Base-by-base conservation (phyloP, 1,140 invertebrate genomes). In the Leptinotarsa texana region DNA sequence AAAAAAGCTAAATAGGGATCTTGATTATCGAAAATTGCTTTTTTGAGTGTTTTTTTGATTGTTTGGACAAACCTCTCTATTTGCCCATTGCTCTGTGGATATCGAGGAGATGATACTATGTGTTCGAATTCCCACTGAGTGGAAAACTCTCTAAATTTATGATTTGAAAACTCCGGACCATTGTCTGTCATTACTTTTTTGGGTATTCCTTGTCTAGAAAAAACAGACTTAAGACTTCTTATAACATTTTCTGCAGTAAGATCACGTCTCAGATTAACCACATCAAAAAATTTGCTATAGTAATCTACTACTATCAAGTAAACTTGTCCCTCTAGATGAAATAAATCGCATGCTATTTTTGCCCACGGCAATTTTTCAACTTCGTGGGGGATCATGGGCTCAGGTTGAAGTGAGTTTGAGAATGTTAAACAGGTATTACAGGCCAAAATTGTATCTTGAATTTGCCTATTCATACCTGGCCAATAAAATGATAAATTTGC, bases 301-400 rank as follows among this genome's bases (percentile, higher is more conserved):
- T 78, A 81, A 73, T 81, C 80, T 15, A 78, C 76, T 5, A 80
- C 71, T 63, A 82, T 11, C 72, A 81, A 71, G 73, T 79, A 81
- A 51, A 49, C 49, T 73, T 80, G 81, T 81, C 79, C 80, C 78
- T 85, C 78, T 80, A 82, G 80, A 73, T 83, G 75, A 75, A 83
- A 82, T 47, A 83, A 71, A 77, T 85, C 82, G 69, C 62, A 61
- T 11, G 80, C 83, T 57, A 85, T 69, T 71, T 84, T 84, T 47
- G 77, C 74, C 80, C 80, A 85, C 11, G 81, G 73, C 11, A 77
- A 75, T n/a, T 76, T 63, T 66, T 80, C 77, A 27, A 84, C 67
- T 65, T 82, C 80, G 75, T 82, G 83, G 8, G 80, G 72, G 15
- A 81, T 80, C 18, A 86, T 49, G 11, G 80, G 73, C 78, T 84